These are phyloP conservation scores for Brachionus paranguensis DNA, from an alignment of 1,140 invertebrate species.

Conservation along the genomic window DNA sequence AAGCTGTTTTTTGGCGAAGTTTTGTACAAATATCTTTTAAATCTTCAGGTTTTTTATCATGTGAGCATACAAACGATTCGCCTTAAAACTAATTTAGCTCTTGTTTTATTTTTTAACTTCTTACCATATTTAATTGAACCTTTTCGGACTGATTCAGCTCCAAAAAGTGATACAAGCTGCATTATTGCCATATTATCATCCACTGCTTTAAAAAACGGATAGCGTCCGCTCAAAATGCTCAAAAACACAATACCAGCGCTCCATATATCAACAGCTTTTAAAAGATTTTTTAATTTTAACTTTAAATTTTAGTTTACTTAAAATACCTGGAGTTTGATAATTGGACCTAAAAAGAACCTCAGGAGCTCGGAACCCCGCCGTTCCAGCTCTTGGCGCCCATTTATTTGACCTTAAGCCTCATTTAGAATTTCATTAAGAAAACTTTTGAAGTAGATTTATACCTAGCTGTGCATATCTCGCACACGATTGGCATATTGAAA, in stretches of 20 bases:
- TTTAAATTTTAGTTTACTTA: background rate
- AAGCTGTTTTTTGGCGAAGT: background rate
- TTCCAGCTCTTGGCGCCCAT: slow-evolving; percentile 72
- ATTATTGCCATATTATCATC: slow-evolving; percentile 74
- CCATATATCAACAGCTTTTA: slow-evolving; percentile 77
- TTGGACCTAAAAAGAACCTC: slow-evolving; percentile 74
- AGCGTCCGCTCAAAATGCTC: slow-evolving; percentile 69
- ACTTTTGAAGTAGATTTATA: background rate
- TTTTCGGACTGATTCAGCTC: slow-evolving; percentile 64
- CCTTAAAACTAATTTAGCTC: slow-evolving; percentile 42
- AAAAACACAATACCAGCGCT: slow-evolving; percentile 77
- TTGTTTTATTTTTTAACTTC: slow-evolving; percentile 54
- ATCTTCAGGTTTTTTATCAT: slow-evolving; percentile 42
- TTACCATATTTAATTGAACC: slow-evolving; percentile 63
- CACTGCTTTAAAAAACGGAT: slow-evolving; percentile 74
- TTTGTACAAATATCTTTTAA: slow-evolving; percentile 30
- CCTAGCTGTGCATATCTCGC: slow-evolving; percentile 21
- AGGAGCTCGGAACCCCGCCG: slow-evolving; percentile 79
- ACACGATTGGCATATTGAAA: slow-evolving; percentile 39
- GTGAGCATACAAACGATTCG: slow-evolving; percentile 60
- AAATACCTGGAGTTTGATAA: slow-evolving; percentile 66
- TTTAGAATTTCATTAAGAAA: background rate
- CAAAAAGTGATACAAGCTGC: slow-evolving; percentile 75
- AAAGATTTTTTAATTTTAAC: background rate
- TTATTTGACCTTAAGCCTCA: slow-evolving; percentile 56